These are phyloP conservation scores for Eublepharis macularius DNA, from an alignment of 2,113 vertebrate species.

Conservation along the genomic window DNA sequence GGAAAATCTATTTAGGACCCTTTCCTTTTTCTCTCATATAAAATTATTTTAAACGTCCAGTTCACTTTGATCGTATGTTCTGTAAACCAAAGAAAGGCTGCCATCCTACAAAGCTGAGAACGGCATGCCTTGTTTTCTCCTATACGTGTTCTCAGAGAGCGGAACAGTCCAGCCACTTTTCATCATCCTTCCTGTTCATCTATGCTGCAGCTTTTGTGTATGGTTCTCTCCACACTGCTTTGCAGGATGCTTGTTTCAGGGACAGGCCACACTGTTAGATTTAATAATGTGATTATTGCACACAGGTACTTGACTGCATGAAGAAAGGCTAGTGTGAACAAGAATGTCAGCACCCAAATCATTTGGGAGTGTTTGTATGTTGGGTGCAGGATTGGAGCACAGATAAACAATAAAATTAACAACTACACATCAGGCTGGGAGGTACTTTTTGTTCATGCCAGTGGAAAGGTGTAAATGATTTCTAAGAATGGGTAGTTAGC, in stretches of 20 bases:
- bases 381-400: not conserved
- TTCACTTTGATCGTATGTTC: not conserved
- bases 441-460: not conserved
- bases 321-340: not conserved
- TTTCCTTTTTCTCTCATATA: not conserved
- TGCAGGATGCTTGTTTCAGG: not conserved
- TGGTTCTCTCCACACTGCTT: not conserved
- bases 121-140: not conserved
- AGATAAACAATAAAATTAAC: not conserved
- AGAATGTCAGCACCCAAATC: not conserved
- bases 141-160: too few relatives aligned
- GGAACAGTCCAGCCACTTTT: not conserved
- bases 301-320: not conserved
- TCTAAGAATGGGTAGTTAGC: not conserved
- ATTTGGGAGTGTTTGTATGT: not conserved
- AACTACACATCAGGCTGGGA: not conserved
- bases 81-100: not conserved
- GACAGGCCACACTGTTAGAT: not conserved
- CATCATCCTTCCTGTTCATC: not conserved
- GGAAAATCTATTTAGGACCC: not conserved
- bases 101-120: not conserved
- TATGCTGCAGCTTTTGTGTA: not conserved
- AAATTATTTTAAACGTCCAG: too few relatives aligned
- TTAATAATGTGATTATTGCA: not conserved
- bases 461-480: not conserved